Evolutionary conservation across 1,140 invertebrate genomes (phyloP).

Genomic region (Drosophila hydei): DNA sequence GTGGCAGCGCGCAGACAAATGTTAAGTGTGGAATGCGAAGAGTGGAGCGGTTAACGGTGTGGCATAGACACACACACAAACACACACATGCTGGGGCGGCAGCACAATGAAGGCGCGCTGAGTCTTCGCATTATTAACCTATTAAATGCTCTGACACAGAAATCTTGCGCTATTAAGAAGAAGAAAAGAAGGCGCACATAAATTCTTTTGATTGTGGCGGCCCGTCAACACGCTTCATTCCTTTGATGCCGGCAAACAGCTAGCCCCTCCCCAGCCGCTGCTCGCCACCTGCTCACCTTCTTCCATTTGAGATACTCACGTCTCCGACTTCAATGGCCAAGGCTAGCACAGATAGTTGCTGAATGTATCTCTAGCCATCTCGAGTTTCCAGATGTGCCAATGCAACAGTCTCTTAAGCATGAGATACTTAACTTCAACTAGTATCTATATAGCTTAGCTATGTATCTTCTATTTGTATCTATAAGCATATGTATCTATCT

Average conservation of each 20-base stretch:
- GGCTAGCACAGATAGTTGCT: conserved; percentile 33
- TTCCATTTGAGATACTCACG: neutral
- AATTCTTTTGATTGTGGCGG: conserved; percentile 26
- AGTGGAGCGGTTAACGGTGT: conserved; percentile 30
- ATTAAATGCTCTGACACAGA: conserved; percentile 45
- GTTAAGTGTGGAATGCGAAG: conserved; percentile 13
- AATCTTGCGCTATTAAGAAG: conserved; percentile 29
- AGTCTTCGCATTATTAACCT: conserved; percentile 56
- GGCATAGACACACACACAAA: conserved; percentile 10
- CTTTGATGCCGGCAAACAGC: conserved; percentile 15
- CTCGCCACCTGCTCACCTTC: neutral
- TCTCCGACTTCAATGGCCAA: conserved; percentile 49
- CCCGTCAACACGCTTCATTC: conserved; percentile 22
- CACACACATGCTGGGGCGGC: neutral
- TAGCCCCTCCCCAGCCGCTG: neutral
- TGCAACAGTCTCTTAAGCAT: too few relatives aligned
- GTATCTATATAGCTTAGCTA: too few relatives aligned
- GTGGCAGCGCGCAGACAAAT: conserved; percentile 26
- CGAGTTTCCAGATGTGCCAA: neutral
- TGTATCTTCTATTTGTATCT: too few relatives aligned
- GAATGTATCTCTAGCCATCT: neutral
- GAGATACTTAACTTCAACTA: too few relatives aligned
- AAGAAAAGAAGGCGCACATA: conserved; percentile 16
- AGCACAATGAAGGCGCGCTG: conserved; percentile 10
- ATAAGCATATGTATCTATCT: too few relatives aligned